phyloP scores from a whole-genome alignment of 2,113 vertebrate species.

The Leptosomus discolor region DNA sequence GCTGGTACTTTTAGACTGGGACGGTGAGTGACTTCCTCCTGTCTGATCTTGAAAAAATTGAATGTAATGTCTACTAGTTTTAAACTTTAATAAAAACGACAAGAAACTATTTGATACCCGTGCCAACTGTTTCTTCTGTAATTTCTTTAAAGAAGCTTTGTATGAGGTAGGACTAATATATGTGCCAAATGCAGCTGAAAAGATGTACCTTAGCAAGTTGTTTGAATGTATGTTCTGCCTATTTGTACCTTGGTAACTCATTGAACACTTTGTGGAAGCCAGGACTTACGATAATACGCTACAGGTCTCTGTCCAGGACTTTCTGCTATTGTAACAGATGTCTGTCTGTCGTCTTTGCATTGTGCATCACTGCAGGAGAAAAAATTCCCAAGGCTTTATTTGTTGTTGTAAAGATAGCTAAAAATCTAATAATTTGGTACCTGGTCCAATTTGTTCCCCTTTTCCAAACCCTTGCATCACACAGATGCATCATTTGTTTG shows the following conservation, averaged over 20 bases:
- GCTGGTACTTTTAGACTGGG: neutral
- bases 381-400: neutral
- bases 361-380: neutral
- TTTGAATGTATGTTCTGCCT: neutral
- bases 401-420: neutral
- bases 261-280: neutral
- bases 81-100: neutral
- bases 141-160: neutral
- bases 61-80: neutral
- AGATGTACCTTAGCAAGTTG: neutral
- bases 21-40: neutral
- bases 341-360: neutral
- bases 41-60: neutral
- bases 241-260: neutral
- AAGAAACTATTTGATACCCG: neutral
- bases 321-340: neutral
- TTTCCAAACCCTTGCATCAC: neutral
- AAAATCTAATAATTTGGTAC: neutral
- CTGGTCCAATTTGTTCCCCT: neutral
- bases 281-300: neutral
- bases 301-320: neutral
- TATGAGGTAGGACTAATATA: neutral
- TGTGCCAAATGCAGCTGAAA: neutral
- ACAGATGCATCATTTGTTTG: neutral
- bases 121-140: neutral